Evolutionary conservation across 2,888 invertebrate species (phyloP), one percentile per base, ranked within the genome.

Genomic region (Apoda limacodes): DNA sequence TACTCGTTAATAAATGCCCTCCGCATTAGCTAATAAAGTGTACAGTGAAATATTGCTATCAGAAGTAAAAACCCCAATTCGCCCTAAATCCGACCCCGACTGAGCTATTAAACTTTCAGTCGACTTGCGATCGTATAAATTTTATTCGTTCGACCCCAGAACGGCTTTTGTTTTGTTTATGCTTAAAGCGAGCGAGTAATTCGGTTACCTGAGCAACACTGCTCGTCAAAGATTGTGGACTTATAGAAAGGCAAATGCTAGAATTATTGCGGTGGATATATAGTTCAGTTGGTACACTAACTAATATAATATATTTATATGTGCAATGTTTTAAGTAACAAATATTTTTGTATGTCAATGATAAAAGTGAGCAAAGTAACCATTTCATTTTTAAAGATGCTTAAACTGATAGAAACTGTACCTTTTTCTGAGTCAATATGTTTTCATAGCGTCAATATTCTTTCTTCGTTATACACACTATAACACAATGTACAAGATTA

Each of bases 81-180:
- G 55, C 46, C 42, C 45, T 46, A 52, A 54, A 50, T 51, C 51
- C 57, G 41, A 53, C 55, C 60, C 53, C 39, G 33, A 44, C 56
- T n/a, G n/a, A n/a, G n/a, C n/a, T 43, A 61, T 75, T 71, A 74
- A 75, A 70, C 62, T 74, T 70, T 67, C 64, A 60, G 60, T 58
- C 52, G 50, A 46, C 48, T 45, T 6, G 47, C 50, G 60, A 56
- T 52, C 49, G 49, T 59, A 58, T 71, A 69, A 71, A 67, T 68
- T 72, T 61, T 58, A 61, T 53, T 52, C 52, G 45, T 49, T 43
- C 44, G 46, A 54, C 54, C 54, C 40, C 32, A 42, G 34, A 9
- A 13, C 25, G 28, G 40, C 43, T 34, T 52, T 53, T 60, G 57
- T 63, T 64, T 65, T 62, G 65, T 64, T 59, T 61, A 52, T 52